Conservation (phyloP, 92 coral and sea anemone species). For the Umimayanthus chanpuru region DNA sequence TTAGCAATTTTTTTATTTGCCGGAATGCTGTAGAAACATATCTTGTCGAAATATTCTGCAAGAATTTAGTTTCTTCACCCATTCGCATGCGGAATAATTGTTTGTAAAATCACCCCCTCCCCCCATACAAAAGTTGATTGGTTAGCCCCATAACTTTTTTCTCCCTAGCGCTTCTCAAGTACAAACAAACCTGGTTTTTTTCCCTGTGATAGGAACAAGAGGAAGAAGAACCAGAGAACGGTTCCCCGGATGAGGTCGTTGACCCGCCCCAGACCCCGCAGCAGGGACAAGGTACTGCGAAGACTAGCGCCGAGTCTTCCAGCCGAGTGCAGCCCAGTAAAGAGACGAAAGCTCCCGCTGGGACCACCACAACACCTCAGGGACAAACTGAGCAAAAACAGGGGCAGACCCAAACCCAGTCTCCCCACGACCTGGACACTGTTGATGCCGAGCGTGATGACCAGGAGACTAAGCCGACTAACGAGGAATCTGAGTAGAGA, state of each 20-base stretch:
- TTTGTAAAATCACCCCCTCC: no score
- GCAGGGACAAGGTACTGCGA: constrained; percentile 5
- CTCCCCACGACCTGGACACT: constrained; percentile 26
- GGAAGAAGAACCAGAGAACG: constrained; percentile 83
- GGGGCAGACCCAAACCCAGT: constrained; percentile 29
- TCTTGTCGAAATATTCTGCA: no score
- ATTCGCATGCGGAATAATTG: no score
- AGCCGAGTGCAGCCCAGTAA: constrained; percentile 37
- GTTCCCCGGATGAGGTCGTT: constrained; percentile 81
- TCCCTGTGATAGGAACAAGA: constrained; percentile 65
- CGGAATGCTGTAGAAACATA: no score
- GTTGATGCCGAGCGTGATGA: constrained; percentile 7
- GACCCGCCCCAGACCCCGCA: constrained; percentile 56
- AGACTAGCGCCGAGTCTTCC: constrained; percentile 18
- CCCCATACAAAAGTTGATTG: no score
- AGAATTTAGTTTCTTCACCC: no score
- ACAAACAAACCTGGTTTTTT: background rate
- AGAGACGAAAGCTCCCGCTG: constrained; percentile 10
- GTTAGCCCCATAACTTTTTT: no score
- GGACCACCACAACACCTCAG: constrained; percentile 13
- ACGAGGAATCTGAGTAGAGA: constrained; percentile 27
- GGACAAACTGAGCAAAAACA: constrained; percentile 11
- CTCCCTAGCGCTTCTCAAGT: background rate
- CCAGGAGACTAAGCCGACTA: constrained; percentile 38
- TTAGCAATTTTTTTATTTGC: no score